These are phyloP conservation scores for Chiridota heheva DNA, from an alignment of 35 echinoderm and acorn worm species.

Conservation along the genomic window DNA sequence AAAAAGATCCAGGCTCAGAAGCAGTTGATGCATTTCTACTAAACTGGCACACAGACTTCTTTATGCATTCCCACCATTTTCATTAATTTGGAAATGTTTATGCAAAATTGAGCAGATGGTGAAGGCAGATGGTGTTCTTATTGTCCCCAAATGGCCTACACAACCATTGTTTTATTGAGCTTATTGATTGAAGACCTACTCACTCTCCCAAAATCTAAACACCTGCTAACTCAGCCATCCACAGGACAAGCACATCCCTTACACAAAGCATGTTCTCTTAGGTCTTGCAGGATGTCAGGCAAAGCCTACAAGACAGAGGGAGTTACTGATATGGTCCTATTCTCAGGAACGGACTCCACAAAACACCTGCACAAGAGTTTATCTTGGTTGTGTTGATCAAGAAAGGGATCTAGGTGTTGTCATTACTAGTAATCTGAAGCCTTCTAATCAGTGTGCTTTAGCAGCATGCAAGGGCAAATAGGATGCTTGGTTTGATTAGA, in stretches of 20 bases:
- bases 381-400: too few relatives aligned
- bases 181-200: constrained; percentile 21
- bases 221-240: neutral
- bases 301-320: too few relatives aligned
- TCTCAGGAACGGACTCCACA: too few relatives aligned
- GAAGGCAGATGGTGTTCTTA: neutral
- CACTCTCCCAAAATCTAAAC: neutral
- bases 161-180: constrained; percentile 20
- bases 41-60: neutral
- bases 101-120: constrained; percentile 16
- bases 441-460: too few relatives aligned
- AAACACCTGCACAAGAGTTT: too few relatives aligned
- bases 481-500: too few relatives aligned
- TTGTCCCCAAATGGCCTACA: constrained; percentile 10
- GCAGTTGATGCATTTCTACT: constrained; percentile 15
- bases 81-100: constrained; percentile 12
- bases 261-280: too few relatives aligned
- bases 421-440: too few relatives aligned
- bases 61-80: constrained; percentile 33
- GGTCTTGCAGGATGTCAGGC: too few relatives aligned
- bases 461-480: too few relatives aligned
- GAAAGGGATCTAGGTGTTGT: too few relatives aligned
- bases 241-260: neutral
- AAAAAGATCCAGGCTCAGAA: constrained; percentile 13
- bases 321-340: too few relatives aligned